Base-by-base conservation (phyloP, 2,888 invertebrate genomes). In the Caprella mutica region DNA sequence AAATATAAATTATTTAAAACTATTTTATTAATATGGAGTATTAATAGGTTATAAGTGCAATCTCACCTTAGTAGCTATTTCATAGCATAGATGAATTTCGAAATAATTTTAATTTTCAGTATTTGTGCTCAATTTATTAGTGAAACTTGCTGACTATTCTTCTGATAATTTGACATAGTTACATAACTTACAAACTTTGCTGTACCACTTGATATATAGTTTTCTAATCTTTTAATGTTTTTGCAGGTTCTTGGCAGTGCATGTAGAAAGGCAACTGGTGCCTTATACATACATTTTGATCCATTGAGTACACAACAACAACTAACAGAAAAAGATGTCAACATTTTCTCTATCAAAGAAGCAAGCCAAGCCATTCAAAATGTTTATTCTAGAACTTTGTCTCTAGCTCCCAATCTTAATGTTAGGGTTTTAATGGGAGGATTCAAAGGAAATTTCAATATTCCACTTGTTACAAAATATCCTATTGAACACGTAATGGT, bases 261-360 rank as follows among this genome's bases (percentile, higher is more conserved):
- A 27, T 58, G 59, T 21, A 40, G 51, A 39, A 53, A 60, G 53
- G 58, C 59, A n/a, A 53, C 26, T 29, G 44, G 53, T 19, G 57
- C 53, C 2, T 56, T 64, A 9, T 64, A 60, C 27, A 50, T 64
- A 19, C 64, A 64, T 26, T 54, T 64, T 19, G 64, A 64, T 38
- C 55, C 58, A 1, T 12, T 55, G 29, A 42, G 57, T 19, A 19
- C 38, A 33, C 48, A 21, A 12, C 35, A 17, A 33, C 4, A 43
- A 3, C 29, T 52, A 19, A 42, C 48, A 19, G 35, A 14, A 6
- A 40, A 23, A n/a, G 2, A n/a, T 48, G 17, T 9, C 17, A 21
- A 14, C 44, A 44, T n/a, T 9, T 52, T 39, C 26, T 29, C 46
- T 19, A 43, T 60, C 17, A 46, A 40, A 29, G 29, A 44, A 5